These are phyloP conservation scores for Eulemur coronatus DNA, from an alignment of 2,797 vertebrate genomes.

Conservation along the genomic window DNA sequence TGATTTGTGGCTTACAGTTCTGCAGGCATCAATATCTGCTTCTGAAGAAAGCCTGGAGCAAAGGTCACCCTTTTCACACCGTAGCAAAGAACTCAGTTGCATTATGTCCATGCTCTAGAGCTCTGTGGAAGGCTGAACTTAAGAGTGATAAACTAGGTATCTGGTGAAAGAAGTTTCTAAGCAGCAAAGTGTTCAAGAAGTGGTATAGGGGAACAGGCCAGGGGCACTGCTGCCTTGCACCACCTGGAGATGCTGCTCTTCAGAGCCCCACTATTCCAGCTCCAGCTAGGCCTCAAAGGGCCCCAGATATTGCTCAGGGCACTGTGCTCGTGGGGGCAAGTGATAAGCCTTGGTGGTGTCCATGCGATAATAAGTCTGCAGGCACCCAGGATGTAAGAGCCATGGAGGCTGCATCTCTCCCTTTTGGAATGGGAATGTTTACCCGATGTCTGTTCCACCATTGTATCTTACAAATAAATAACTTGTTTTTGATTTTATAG, in stretches of 20 bases:
- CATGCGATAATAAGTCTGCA: neutral
- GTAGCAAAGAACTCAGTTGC: neutral
- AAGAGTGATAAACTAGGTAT: neutral
- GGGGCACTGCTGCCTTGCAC: neutral
- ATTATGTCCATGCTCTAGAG: neutral
- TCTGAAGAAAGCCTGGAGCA: neutral
- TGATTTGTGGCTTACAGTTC: neutral
- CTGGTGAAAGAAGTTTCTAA: neutral
- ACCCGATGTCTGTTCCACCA: neutral
- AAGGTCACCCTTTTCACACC: neutral
- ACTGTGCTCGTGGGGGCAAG: neutral
- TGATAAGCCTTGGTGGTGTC: neutral
- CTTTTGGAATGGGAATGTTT: neutral
- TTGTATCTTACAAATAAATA: neutral
- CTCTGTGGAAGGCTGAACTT: neutral
- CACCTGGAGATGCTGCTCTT: neutral
- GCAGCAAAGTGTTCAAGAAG: neutral
- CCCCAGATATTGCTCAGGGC: neutral
- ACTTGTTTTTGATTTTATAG: neutral
- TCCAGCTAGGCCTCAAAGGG: neutral
- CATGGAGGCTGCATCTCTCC: neutral
- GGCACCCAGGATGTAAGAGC: neutral
- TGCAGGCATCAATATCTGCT: neutral
- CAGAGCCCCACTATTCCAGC: neutral
- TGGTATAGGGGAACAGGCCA: neutral